These are phyloP conservation scores for Isoperla grammatica DNA, from an alignment of 2,888 invertebrate species.

Conservation along the genomic window DNA sequence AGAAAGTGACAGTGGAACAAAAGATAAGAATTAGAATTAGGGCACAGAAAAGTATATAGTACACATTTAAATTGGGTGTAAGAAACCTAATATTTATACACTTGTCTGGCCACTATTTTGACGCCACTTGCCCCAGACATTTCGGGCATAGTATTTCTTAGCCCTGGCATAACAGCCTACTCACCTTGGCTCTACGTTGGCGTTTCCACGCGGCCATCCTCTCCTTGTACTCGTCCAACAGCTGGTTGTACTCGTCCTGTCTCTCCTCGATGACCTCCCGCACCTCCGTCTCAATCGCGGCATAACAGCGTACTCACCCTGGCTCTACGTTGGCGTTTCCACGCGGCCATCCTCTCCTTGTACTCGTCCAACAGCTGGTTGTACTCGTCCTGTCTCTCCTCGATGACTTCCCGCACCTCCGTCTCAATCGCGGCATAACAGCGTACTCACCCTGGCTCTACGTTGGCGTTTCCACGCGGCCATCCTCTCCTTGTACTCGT, in stretches of 20 bases:
- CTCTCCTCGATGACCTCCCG: conserved; percentile 56
- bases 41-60: too few species aligned
- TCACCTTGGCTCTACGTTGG: conserved; percentile 36
- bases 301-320: conserved; percentile 46
- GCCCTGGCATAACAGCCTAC: too few species aligned
- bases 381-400: conserved; percentile 49
- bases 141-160: too few species aligned
- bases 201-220: conserved; percentile 45
- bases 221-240: conserved; percentile 52
- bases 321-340: conserved; percentile 40
- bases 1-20: too few species aligned
- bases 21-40: too few species aligned
- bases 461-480: conserved; percentile 43
- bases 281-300: conserved; percentile 56
- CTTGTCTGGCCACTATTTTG: too few species aligned
- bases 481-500: conserved; percentile 52
- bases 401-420: conserved; percentile 58
- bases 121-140: too few species aligned
- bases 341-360: conserved; percentile 47
- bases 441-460: conserved; percentile 27
- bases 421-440: too few species aligned
- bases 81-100: too few species aligned
- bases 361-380: conserved; percentile 51
- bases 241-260: conserved; percentile 47
- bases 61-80: too few species aligned